phyloP scores from a whole-genome alignment of 1,140 invertebrate species.

The Monomorium pharaonis region DNA sequence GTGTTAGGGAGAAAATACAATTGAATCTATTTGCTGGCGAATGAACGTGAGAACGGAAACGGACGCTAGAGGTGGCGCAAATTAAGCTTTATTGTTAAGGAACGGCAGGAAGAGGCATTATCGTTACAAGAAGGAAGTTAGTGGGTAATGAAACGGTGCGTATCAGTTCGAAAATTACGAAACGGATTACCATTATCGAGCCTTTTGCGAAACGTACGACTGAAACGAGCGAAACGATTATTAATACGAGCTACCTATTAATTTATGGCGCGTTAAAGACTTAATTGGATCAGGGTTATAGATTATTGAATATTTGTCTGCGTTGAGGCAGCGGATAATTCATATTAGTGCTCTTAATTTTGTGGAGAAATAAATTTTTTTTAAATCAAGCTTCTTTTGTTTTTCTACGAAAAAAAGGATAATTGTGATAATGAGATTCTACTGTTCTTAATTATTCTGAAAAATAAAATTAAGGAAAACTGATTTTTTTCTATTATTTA shows the following conservation, averaged over 20 bases:
- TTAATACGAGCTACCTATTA: constrained; percentile 13
- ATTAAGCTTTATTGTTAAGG: constrained; percentile 64
- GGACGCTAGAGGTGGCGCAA: constrained; percentile 43
- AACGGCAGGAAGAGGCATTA: constrained; percentile 60
- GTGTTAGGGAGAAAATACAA: constrained; percentile 44
- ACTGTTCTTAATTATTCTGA: too few species aligned
- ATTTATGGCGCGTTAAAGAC: constrained; percentile 1
- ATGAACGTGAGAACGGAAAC: constrained; percentile 61
- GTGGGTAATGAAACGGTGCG: constrained; percentile 51
- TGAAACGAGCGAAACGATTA: constrained; percentile 51
- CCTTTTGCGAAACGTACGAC: constrained; percentile 46
- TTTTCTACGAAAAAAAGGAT: too few species aligned
- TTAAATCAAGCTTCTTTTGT: too few species aligned
- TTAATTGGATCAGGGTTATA: not conserved
- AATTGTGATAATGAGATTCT: too few species aligned
- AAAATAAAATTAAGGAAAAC: too few species aligned
- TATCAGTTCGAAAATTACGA: constrained; percentile 52
- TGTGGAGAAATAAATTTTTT: too few species aligned
- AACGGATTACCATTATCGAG: constrained; percentile 33
- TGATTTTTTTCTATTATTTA: too few species aligned
- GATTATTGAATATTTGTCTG: not conserved
- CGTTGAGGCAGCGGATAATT: not conserved
- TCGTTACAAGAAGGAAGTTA: constrained; percentile 60
- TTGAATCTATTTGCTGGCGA: constrained; percentile 40
- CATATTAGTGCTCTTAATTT: too few species aligned